Base-by-base conservation (phyloP, 1,140 invertebrate species). In the Tetramorium parvispinum region DNA sequence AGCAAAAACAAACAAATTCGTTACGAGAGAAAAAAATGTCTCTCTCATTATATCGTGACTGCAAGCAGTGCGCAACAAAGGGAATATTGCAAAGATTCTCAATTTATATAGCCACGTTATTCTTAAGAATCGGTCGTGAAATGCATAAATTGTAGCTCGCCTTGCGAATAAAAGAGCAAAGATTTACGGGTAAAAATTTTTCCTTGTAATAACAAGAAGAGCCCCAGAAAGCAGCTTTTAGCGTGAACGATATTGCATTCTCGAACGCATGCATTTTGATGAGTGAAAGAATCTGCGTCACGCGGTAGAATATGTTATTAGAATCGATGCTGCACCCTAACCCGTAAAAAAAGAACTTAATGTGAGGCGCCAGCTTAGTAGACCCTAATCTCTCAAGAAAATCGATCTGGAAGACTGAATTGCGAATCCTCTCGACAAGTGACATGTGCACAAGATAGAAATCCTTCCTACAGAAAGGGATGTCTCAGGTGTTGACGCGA, bases 241-340 rank as follows among this genome's bases (percentile, higher is more conserved):
- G 16, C 27, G n/a, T 21, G 27, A 61, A 76, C 27, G 18, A 53
- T 61, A 63, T 77, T 61, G 70, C 24, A 57, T 49, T 63, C 40
- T 53, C n/a, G 18, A 68, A 40, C 43, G 53, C 32, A 73, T 61
- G n/a, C 43, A 70, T 83, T 68, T 83, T 37, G 7, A 53, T 59
- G 16, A 40, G 40, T 32, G n/a, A 46, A 46, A n/a, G 24, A 59
- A 57, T 32, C 32, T 32, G 32, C 40, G 43, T 43, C 24, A 40
- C n/a, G 65, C 40, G 27, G n/a, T 46, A 49, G 86, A 88, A 89
- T 85, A 89, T 63, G 77, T 88, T 87, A 89, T 89, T 88, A 68
- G 51, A 46, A 55, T 11, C 32, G n/a, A 51, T 59, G 51, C n/a
- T 77, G 21, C 55, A 40, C n/a, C 51, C 37, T 49, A 53, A 43